phyloP scores from a whole-genome alignment of 2,113 vertebrate species.

The Struthidea cinerea region DNA sequence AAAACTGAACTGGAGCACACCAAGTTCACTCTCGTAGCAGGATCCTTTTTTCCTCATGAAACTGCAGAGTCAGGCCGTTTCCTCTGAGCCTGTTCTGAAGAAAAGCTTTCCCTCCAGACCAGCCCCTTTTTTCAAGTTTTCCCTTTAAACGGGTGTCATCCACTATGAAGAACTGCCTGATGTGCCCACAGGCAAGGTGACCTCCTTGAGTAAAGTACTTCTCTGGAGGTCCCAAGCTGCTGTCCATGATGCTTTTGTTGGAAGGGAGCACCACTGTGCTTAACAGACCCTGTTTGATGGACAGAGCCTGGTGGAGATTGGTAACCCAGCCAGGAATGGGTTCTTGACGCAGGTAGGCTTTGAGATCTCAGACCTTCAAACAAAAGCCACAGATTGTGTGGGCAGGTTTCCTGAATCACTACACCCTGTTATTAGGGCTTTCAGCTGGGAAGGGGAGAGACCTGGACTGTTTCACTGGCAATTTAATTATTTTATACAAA shows the following conservation, averaged over 20 bases:
- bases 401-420: constrained; percentile 27
- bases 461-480: background rate
- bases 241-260: background rate
- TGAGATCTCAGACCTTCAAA: constrained; percentile 32
- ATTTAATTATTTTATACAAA: constrained; percentile 60
- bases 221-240: background rate
- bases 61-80: background rate
- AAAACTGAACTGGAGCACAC: background rate
- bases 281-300: background rate
- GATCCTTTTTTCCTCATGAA: background rate
- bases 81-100: background rate
- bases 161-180: background rate
- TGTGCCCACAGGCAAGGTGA: background rate
- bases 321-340: background rate
- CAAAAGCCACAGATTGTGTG: constrained; percentile 28
- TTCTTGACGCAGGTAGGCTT: background rate
- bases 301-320: background rate
- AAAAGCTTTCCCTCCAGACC: background rate
- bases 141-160: background rate
- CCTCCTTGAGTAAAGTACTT: background rate
- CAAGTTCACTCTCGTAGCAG: background rate
- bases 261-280: background rate
- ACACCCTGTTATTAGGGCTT: constrained; percentile 26
- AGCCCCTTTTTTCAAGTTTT: background rate
- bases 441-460: background rate